A percentile compares a stretch with the other conserved stretches of the same genome.
phyloP scores from a whole-genome alignment of 2,113 vertebrate species.

The Rhinichthys klamathensis region DNA sequence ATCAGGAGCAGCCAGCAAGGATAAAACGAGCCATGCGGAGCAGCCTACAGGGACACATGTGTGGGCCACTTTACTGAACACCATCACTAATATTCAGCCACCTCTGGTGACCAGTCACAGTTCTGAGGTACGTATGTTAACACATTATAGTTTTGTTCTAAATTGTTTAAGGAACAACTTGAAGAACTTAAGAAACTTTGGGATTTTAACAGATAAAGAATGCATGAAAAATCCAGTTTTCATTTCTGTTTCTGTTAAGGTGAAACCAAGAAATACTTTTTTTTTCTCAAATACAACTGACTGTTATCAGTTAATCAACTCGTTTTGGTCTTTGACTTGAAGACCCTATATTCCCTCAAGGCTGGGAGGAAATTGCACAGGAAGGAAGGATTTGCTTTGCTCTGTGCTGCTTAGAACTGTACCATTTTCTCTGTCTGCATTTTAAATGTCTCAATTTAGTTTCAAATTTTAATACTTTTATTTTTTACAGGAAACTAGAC shows the following conservation, averaged over 20 bases:
- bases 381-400: constrained; percentile 66
- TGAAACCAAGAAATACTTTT: neutral
- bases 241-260: neutral
- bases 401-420: neutral
- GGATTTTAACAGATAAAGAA: neutral
- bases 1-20: constrained; percentile 16
- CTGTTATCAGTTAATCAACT: constrained; percentile 52
- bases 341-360: constrained; percentile 58
- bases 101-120: constrained; percentile 62
- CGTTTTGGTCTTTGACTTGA: constrained; percentile 31
- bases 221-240: neutral
- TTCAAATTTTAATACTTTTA: neutral
- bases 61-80: constrained; percentile 58
- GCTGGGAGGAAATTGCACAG: constrained; percentile 56
- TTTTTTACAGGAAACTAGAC: constrained; percentile 58
- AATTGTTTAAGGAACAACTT: neutral
- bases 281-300: neutral
- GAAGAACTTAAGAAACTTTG: neutral
- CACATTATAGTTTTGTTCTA: neutral
- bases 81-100: constrained; percentile 63
- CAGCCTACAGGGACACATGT: neutral
- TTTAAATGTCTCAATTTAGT: neutral
- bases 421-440: neutral
- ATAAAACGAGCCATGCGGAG: constrained; percentile 22
- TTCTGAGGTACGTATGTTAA: constrained; percentile 66